Evolutionary conservation across 2,888 invertebrate species (phyloP).

Genomic region (Agrilus cyanescens): DNA sequence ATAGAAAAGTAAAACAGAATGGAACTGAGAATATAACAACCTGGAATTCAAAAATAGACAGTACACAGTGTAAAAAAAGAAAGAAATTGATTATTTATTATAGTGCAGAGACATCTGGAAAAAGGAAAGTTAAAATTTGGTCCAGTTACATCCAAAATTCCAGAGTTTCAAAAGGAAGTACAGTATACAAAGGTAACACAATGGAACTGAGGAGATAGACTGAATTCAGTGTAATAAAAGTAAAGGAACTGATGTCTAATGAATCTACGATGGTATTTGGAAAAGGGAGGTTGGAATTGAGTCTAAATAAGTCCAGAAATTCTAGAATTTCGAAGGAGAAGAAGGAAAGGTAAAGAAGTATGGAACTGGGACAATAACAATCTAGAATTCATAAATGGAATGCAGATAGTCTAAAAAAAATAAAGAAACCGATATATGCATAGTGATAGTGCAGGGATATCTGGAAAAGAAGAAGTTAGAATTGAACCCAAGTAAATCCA

Average conservation of each 20-base stretch:
- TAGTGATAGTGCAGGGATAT: constrained; percentile 4
- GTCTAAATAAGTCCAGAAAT: constrained; percentile 6
- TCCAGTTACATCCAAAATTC: constrained; percentile 6
- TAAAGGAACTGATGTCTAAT: no score
- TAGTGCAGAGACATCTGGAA: constrained; percentile 2
- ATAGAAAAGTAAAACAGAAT: constrained; percentile 5
- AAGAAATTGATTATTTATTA: constrained; percentile 10
- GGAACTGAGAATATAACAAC: neutral
- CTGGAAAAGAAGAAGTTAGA: constrained; percentile 3
- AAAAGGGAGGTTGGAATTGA: no score
- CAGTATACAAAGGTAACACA: neutral
- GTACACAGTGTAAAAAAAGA: constrained; percentile 4
- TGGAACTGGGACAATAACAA: neutral
- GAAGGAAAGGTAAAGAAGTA: constrained; percentile 5
- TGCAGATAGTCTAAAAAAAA: constrained; percentile 6
- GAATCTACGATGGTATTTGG: no score
- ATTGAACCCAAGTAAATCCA: constrained; percentile 4
- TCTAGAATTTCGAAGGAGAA: neutral
- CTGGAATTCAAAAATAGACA: constrained; percentile 4
- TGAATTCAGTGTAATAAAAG: constrained; percentile 10
- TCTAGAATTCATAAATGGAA: constrained; percentile 3
- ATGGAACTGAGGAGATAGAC: neutral
- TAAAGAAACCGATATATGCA: constrained; percentile 10
- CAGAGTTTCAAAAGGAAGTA: neutral
- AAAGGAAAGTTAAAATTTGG: constrained; percentile 2